Base-by-base conservation (phyloP, 37 sponge, comb jelly and placozoan genomes). In the Spongilla lacustris region DNA sequence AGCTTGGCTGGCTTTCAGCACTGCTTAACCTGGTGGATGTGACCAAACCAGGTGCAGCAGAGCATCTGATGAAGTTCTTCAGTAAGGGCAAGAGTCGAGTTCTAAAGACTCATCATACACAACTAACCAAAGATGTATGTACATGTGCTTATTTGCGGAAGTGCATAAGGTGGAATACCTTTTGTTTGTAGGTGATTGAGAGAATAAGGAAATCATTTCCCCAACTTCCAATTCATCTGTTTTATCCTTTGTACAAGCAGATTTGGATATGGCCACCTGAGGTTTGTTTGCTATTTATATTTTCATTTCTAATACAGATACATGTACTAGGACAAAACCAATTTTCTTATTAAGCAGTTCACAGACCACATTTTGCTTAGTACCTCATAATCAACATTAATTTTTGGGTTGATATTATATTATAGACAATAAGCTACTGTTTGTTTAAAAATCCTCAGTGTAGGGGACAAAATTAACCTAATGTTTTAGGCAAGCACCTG, bases 11-110 rank as follows among this genome's bases (percentile, higher is more conserved):
- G 88, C 50, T 88, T n/a, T 30, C 33, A 34, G 76, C 81, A 19
- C 76, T 88, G 34, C 76, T 88, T 2, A 69, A 76, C 50, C 50
- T 88, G 76, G 68, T 88, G 31, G 88, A 88, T 32, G 68, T 88
- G 13, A 76, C 88, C 29, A 76, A 68, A n/a, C 24, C 21, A 19
- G 23, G 76, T 21, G 58, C 88, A 9, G 32, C 5, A 14, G 49
- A 50, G 79, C 58, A 36, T 69, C 68, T 81, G 50, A 31, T n/a
- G 19, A 8, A 36, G 28, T 88, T 88, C 50, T 12, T 81, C 37
- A 19, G 0, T 4, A 29, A 78, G 2, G 81, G 75, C 46, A 35
- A 78, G 49, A 35, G 50, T 32, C 32, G 2, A 23, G 77, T 84
- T 41, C 30, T 78, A 30, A 88, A 81, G 25, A 50, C 75, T 26